These are phyloP conservation scores for Zonotrichia leucophrys DNA, from an alignment of 2,113 vertebrate species.

Conservation along the genomic window DNA sequence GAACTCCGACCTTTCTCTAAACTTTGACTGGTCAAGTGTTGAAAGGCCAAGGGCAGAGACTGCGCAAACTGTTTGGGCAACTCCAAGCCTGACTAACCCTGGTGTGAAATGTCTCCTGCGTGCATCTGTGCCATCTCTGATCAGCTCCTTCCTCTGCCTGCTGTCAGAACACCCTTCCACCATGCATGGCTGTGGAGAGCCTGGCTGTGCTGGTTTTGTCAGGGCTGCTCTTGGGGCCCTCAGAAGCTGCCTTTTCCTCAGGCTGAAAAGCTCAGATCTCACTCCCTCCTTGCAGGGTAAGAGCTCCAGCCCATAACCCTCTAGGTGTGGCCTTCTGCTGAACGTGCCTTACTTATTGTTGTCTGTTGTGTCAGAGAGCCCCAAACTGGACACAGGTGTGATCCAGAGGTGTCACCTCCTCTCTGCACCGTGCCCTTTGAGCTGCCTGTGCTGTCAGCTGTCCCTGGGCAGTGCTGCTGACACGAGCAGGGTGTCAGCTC, in stretches of 20 bases:
- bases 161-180: neutral
- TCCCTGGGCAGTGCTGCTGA: neutral
- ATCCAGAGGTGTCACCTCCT: neutral
- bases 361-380: neutral
- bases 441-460: neutral
- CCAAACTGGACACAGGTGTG: neutral
- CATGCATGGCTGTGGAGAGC: neutral
- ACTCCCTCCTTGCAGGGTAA: neutral
- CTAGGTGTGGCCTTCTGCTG: neutral
- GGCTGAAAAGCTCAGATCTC: neutral
- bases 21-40: neutral
- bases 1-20: neutral
- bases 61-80: neutral
- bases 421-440: neutral
- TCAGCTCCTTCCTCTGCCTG: neutral
- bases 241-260: neutral
- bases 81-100: too few species aligned
- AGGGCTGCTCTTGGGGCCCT: neutral
- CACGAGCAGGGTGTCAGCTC: neutral
- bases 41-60: neutral
- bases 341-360: neutral
- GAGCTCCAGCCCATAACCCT: neutral
- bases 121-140: fast-evolving
- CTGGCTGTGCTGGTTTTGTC: neutral
- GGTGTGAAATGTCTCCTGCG: neutral